A percentile compares a stretch with the other conserved stretches of the same genome.
Conservation (phyloP, 2,797 vertebrate species). For the Furcifer pardalis region DNA sequence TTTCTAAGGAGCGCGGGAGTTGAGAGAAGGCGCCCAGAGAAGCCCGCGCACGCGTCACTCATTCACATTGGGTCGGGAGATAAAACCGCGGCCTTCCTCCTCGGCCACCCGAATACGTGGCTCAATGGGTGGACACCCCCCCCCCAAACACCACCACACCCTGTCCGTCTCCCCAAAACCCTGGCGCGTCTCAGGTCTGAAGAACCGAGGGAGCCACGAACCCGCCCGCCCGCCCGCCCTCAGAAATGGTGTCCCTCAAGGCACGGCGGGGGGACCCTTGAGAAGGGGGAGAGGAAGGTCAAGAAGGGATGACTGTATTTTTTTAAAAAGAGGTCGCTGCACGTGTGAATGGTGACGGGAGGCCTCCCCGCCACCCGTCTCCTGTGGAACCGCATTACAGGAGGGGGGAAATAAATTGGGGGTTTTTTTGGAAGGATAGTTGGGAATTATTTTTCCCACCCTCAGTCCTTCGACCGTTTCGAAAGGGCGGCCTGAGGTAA, state of each 20-base stretch:
- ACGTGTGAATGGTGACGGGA: too few species aligned
- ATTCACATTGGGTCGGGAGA: neutral
- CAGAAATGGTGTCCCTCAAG: neutral
- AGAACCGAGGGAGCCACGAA: neutral
- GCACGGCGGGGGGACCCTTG: constrained; percentile 21
- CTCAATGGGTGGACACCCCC: too few species aligned
- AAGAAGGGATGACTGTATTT: neutral
- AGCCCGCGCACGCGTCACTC: neutral
- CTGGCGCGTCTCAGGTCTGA: neutral
- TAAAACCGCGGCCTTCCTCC: too few species aligned
- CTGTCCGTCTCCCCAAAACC: too few species aligned
- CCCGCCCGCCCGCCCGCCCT: neutral
- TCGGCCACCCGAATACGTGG: too few species aligned
- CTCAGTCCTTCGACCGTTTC: neutral
- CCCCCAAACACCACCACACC: neutral
- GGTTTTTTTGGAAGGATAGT: neutral
- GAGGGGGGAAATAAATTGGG: too few species aligned
- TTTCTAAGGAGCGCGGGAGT: neutral
- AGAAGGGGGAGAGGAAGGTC: constrained; percentile 3
- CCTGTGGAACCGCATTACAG: too few species aligned
- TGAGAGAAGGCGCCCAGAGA: neutral
- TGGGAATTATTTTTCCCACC: neutral
- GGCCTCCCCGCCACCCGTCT: neutral
- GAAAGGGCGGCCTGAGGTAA: neutral
- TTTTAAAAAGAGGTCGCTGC: neutral